A percentile compares a stretch with the other conserved stretches of the same genome.
These are phyloP conservation scores for Crepidodera aurea DNA, from an alignment of 2,888 invertebrate species.

Conservation along the genomic window DNA sequence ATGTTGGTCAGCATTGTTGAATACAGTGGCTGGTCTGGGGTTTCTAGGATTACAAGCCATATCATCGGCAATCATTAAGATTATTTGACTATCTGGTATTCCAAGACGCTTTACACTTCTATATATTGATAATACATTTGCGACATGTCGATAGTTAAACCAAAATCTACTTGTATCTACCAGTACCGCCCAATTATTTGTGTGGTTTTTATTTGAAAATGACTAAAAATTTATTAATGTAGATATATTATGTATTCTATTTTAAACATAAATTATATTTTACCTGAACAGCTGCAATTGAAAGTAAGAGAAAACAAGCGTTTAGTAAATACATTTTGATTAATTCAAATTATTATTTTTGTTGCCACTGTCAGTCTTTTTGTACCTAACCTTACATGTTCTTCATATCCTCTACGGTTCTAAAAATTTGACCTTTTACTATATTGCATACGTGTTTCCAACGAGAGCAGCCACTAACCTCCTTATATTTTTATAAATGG, in stretches of 20 bases:
- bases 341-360: neutral
- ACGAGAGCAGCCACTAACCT: too few species aligned
- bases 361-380: neutral
- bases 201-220: slow-evolving; percentile 71
- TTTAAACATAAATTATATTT: neutral
- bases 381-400: neutral
- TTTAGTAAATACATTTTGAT: neutral
- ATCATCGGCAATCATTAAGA: slow-evolving; percentile 99
- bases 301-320: neutral
- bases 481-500: too few species aligned
- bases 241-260: neutral
- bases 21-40: slow-evolving; percentile 96
- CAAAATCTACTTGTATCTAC: slow-evolving; percentile 99
- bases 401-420: neutral
- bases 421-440: too few species aligned
- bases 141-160: slow-evolving; percentile 99
- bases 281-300: neutral
- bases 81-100: slow-evolving; percentile 99
- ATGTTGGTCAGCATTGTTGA: slow-evolving; percentile 97
- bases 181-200: slow-evolving; percentile 99
- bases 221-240: slow-evolving; percentile 11
- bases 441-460: too few species aligned
- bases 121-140: slow-evolving; percentile 98
- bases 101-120: slow-evolving; percentile 97
- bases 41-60: slow-evolving; percentile 99